Evolutionary conservation across 2,888 invertebrate genomes (phyloP), one percentile per base, ranked within the genome.

Genomic region (Tinea semifulvella): DNA sequence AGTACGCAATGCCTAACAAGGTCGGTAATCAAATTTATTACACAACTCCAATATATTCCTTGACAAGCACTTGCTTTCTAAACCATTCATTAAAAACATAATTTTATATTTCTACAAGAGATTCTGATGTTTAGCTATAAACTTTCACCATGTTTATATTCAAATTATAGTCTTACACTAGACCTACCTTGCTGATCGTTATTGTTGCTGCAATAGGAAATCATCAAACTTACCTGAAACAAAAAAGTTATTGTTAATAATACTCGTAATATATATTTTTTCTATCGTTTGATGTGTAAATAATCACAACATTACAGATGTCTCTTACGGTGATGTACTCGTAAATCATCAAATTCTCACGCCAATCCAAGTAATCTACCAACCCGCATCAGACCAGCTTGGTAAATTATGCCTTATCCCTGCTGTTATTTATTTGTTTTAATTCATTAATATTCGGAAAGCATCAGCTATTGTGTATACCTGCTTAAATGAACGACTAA

Each of bases 41-140:
- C 31, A 31, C 31, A 31, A 31, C 13, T 2, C n/a, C 31, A 31
- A 31, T 31, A 14, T 31, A 13, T 31, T 31, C 31, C 14, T 31
- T 31, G 31, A 31, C 31, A 31, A 31, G 31, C 31, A 14, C 14
- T 31, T 31, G 31, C 31, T 31, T 31, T 31, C 31, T 11, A 31
- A 31, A 31, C 14, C 31, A 31, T 31, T 31, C 13, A 31, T 31
- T 31, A 31, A 31, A 31, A 14, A 31, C 6, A 31, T 11, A 31
- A 27, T 31, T 13, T 31, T 31, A 3, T 31, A 31, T 31, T 14
- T 31, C n/a, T n/a, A n/a, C n/a, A n/a, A n/a, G 31, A 31, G 5
- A 2, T 31, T 14, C 2, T 14, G 22, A 31, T 31, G 13, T 31
- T 31, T 7, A 11, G 31, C 13, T 31, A 31, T 3, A 7, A 3